These are phyloP conservation scores for Pararge aegeria DNA, from an alignment of 1,140 invertebrate genomes.

Conservation along the genomic window DNA sequence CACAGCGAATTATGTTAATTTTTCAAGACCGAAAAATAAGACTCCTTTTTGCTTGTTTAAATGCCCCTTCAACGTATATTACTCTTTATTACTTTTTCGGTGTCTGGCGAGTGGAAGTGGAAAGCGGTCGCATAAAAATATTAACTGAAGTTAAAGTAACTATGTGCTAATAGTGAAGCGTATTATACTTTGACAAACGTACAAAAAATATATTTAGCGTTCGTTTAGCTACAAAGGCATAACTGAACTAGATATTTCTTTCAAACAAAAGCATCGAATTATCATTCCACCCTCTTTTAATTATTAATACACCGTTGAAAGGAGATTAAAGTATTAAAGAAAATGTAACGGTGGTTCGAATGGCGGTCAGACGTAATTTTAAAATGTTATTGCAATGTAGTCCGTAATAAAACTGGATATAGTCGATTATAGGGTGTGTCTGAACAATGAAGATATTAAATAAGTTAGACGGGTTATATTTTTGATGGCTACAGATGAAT, in stretches of 20 bases:
- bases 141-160: too few species aligned
- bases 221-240: background rate
- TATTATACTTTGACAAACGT: too few species aligned
- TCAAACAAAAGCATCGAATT: constrained; percentile 45
- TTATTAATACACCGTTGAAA: constrained; percentile 57
- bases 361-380: background rate
- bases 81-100: too few species aligned
- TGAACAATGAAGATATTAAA: background rate
- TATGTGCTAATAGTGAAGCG: too few species aligned
- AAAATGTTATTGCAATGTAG: background rate
- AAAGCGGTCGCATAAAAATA: too few species aligned
- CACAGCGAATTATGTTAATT: too few species aligned
- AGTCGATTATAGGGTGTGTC: background rate
- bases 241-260: constrained; percentile 35
- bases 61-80: too few species aligned
- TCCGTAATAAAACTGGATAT: background rate
- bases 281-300: constrained; percentile 50
- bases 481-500: background rate
- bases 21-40: too few species aligned
- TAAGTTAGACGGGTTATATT: constrained; percentile 5
- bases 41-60: too few species aligned
- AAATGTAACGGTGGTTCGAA: constrained; percentile 29
- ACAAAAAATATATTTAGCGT: too few species aligned
- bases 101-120: too few species aligned
- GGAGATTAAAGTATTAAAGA: constrained; percentile 48